Conservation (phyloP, 1,140 invertebrate genomes). For the Leptinotarsa defecta region DNA sequence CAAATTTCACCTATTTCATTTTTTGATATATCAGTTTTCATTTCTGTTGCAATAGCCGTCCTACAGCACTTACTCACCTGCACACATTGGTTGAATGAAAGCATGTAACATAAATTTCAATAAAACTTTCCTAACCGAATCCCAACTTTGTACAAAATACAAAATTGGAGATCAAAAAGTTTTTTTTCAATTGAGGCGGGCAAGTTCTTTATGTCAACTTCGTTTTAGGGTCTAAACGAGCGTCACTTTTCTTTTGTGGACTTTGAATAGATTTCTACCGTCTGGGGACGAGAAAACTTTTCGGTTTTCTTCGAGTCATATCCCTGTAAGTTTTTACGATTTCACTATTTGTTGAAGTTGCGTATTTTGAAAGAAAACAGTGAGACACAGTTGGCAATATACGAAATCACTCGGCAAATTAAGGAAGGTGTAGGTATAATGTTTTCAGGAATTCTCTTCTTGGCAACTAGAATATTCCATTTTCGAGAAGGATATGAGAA, state of each 20-base stretch:
- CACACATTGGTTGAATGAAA: background rate
- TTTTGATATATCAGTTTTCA: too few relatives aligned
- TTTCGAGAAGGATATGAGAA: too few relatives aligned
- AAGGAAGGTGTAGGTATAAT: too few relatives aligned
- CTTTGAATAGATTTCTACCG: background rate
- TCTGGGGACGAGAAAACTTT: background rate
- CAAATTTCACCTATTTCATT: too few relatives aligned
- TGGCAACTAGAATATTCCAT: too few relatives aligned
- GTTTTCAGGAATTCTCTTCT: too few relatives aligned
- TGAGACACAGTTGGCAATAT: background rate
- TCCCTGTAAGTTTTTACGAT: background rate
- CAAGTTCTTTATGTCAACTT: slow-evolving; percentile 2
- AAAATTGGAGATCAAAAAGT: background rate
- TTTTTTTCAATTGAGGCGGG: background rate
- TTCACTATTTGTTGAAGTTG: background rate
- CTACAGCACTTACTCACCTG: too few relatives aligned
- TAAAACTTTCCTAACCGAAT: background rate
- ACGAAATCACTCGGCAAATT: too few relatives aligned
- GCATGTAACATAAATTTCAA: background rate
- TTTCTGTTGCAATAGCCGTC: too few relatives aligned
- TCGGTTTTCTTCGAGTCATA: background rate
- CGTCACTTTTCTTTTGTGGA: slow-evolving; percentile 3
- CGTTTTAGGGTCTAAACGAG: background rate
- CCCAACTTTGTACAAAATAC: background rate
- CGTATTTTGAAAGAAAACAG: background rate